These are phyloP conservation scores for Thermophis baileyi DNA, from an alignment of 2,113 vertebrate genomes.

Conservation along the genomic window DNA sequence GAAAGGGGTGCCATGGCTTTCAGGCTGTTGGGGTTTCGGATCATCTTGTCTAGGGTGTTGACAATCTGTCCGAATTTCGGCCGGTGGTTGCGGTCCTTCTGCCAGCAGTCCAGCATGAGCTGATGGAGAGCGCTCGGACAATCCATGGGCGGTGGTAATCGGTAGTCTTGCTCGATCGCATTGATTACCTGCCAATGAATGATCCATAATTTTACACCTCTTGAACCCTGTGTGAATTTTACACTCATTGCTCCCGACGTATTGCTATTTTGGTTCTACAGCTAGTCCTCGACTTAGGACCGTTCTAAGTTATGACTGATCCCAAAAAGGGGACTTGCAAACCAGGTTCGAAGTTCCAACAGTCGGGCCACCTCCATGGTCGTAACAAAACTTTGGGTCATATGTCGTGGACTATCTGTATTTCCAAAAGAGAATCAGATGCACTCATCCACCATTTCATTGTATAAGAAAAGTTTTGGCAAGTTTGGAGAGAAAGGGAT, in stretches of 20 bases:
- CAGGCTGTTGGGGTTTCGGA: constrained; percentile 91
- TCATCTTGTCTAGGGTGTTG: constrained; percentile 95
- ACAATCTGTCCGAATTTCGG: constrained; percentile 94
- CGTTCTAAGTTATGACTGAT: too few species aligned
- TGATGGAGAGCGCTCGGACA: constrained; percentile 91
- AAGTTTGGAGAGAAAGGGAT: not conserved
- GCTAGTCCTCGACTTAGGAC: too few species aligned
- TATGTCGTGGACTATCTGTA: too few species aligned
- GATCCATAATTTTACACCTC: not conserved
- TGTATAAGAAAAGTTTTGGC: not conserved
- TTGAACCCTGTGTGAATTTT: not conserved
- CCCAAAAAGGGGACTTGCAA: too few species aligned
- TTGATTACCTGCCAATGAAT: constrained; percentile 83
- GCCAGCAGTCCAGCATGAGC: constrained; percentile 97
- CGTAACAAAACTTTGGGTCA: too few species aligned
- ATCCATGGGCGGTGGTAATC: constrained; percentile 92
- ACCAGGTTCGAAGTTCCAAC: too few species aligned
- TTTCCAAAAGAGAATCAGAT: not conserved
- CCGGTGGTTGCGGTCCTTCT: constrained; percentile 92
- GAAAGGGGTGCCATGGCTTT: constrained; percentile 91
- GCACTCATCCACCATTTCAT: not conserved
- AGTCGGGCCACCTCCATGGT: too few species aligned
- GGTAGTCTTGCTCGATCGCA: constrained; percentile 94
- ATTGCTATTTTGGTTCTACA: not conserved
- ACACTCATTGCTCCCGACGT: not conserved